Evolutionary conservation across 2,113 vertebrate genomes (phyloP), one percentile per base, ranked within the genome.

Genomic region (Sarotherodon lohbergeri): DNA sequence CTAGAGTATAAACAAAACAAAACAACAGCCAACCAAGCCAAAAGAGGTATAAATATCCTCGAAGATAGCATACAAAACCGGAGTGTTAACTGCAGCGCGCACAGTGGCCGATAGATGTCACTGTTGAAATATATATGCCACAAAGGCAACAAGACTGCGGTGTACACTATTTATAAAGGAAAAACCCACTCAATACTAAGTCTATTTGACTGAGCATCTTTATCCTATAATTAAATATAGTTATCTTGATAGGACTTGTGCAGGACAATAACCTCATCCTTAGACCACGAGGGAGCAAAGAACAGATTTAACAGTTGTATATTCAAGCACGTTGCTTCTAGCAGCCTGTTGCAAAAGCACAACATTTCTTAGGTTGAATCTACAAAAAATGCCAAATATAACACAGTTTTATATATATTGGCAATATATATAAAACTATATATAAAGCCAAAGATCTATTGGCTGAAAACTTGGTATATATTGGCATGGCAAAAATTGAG

Each of bases 21-120:
- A 10, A 48, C 41, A 9, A 41, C 16, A 10, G 16, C 14, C 6
- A 76, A 48, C 9, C 39, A 43, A 71, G 66, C 5, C 7, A 71
- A 6, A 41, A 48, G 14, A 76, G 24, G 43, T 48, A 19, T 29
- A 29, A 76, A n/a, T 66, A 7, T n/a, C 61, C 17, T 39, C 32
- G 61, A 36, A 39, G 17, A n/a, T n/a, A 54, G 78, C 50, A 3
- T 57, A 14, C 54, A 7, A n/a, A 5, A 22, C 10, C 8, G 19
- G 8, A 43, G 11, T 13, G 22, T 17, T 17, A 2, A 16, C 9
- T 82, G 78, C 68, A 89, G 54, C 4, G 24, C 55, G 1, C 4
- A 12, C 2, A 29, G 1, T 6, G 22, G 9, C 46, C 92, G 29
- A 90, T 86, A 90, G 94, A 83, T 92, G 94, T 83, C 92, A 4